Evolutionary conservation across 1,140 invertebrate species (phyloP).

Genomic region (Eurosta solidaginis): DNA sequence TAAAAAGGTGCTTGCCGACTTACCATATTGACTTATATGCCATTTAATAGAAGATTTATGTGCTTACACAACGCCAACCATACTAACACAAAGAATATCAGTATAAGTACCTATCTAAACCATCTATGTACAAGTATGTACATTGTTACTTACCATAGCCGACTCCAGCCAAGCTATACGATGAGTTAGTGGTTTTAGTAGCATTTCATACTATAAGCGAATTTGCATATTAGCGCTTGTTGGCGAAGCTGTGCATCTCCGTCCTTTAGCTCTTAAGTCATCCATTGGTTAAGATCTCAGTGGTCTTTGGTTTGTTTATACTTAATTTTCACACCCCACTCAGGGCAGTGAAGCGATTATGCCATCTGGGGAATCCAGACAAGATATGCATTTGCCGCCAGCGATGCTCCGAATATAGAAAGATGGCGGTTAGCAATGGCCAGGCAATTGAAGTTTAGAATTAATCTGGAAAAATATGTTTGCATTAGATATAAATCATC

Average conservation of each 20-base stretch:
- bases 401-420: background rate
- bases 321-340: background rate
- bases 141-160: too few relatives aligned
- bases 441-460: constrained; percentile 45
- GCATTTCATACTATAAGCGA: constrained; percentile 48
- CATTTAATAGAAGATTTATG: constrained; percentile 58
- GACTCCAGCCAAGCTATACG: background rate
- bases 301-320: background rate
- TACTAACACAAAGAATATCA: too few relatives aligned
- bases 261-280: background rate
- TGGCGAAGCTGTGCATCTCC: background rate
- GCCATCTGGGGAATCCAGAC: constrained; percentile 33
- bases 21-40: constrained; percentile 57
- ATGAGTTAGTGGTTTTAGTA: constrained; percentile 44
- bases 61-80: constrained; percentile 38
- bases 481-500: constrained; percentile 59
- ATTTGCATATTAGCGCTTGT: constrained; percentile 56
- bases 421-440: background rate
- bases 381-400: background rate
- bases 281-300: too few relatives aligned
- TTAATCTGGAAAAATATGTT: constrained; percentile 51
- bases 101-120: too few relatives aligned
- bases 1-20: constrained; percentile 42
- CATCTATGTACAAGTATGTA: too few relatives aligned
- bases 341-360: background rate